A percentile compares a stretch with the other conserved stretches of the same genome.
These are phyloP conservation scores for Heloderma charlesbogerti DNA, from an alignment of 2,113 vertebrate genomes.

Conservation along the genomic window DNA sequence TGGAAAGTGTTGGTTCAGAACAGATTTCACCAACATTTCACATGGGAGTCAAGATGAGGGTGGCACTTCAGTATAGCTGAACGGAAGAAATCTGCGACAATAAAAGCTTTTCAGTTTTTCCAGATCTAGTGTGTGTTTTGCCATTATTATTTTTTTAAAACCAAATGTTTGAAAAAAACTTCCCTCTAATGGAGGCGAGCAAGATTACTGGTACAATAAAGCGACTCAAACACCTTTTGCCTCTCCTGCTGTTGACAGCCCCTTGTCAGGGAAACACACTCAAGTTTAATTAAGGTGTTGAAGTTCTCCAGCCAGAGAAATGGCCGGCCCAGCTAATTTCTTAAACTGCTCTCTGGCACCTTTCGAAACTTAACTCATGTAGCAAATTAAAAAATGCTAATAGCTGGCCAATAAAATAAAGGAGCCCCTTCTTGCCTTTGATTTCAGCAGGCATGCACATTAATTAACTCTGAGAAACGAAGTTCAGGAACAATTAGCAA, in stretches of 20 bases:
- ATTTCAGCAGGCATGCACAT: conserved; percentile 58
- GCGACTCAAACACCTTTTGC: no score
- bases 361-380: conserved; percentile 72
- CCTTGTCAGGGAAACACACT: conserved; percentile 17
- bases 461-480: conserved; percentile 59
- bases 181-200: background rate
- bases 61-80: background rate
- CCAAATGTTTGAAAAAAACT: no score
- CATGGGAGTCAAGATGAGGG: no score
- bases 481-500: background rate
- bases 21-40: background rate
- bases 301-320: conserved; percentile 56
- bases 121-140: no score
- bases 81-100: background rate
- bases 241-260: background rate
- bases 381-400: conserved; percentile 75
- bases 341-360: conserved; percentile 71
- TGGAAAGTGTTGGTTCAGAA: background rate
- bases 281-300: conserved; percentile 63
- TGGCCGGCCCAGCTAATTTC: conserved; percentile 70
- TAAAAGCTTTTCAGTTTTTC: background rate
- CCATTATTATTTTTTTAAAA: background rate
- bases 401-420: conserved; percentile 65
- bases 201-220: background rate
- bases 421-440: conserved; percentile 38